Base-by-base conservation (phyloP, 2,888 invertebrate species). In the Linnaemya vulpina region DNA sequence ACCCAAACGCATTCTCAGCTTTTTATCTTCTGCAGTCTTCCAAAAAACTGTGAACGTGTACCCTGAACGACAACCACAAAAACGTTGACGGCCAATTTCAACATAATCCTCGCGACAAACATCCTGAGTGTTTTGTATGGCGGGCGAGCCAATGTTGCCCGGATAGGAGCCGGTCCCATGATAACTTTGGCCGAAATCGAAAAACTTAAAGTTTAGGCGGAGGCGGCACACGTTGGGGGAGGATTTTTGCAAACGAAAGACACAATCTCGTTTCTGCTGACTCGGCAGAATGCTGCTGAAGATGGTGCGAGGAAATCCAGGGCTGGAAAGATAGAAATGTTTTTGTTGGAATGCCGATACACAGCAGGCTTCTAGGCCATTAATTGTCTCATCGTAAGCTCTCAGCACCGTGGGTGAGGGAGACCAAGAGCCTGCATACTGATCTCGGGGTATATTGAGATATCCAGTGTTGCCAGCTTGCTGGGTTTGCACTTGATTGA, bases 21-120 rank as follows among this genome's bases (percentile, higher is more conserved):
- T 87, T 89, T 94, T 94, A 0, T 92, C 90, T 4, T 89, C 89
- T n/a, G 90, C 86, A 4, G 86, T 88, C 1, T 87, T 88, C 91
- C 92, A 93, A 58, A 88, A 88, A 0, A 89, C 86, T 10, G 88
- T 90, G 67, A 88, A 89, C 3, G 89, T 87, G 78, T 90, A 89
- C 1, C 91, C 91, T 3, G 93, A 93, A 70, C 93, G 93, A 87
- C 95, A 95, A 0, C 94, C 95, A 87, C 95, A 95, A 67, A 94
- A 92, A 15, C 92, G 91, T 88, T 93, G 93, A 0, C 93, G 94
- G 87, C 94, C 94, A 46, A 95, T 92, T 89, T 94, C 93, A 3
- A 95, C 86, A 87, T 92, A 94, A 9, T 94, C 94, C 15, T 93
- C 91, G 0, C 88, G 88, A 84, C 94, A 95, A 4, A 78, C 73